Conservation (phyloP, 2,797 vertebrate species). For the Schizopygopsis malacanthus region DNA sequence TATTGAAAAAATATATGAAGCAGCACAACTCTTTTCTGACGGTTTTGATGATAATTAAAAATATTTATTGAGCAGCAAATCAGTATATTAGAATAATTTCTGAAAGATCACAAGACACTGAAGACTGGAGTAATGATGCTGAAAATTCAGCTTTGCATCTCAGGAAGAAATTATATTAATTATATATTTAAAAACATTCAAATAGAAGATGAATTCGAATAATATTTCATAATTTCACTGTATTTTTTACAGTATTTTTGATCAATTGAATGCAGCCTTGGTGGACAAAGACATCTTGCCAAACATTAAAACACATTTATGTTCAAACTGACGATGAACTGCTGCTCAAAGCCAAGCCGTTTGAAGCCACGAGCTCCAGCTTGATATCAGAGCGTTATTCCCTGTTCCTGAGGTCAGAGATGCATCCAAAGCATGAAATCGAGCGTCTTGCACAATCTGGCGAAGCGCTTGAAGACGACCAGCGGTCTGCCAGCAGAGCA, state of each 20-base stretch:
- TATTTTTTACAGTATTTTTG: too few relatives aligned
- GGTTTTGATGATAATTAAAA: too few relatives aligned
- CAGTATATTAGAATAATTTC: too few relatives aligned
- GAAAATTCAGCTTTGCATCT: too few relatives aligned
- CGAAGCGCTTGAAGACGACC: constrained; percentile 52
- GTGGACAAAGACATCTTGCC: too few relatives aligned
- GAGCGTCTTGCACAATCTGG: constrained; percentile 61
- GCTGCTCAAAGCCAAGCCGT: neutral
- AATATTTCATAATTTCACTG: neutral
- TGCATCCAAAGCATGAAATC: constrained; percentile 54
- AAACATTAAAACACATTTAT: neutral
- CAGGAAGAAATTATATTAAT: neutral
- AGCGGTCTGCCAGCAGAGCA: constrained; percentile 47
- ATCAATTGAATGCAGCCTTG: too few relatives aligned
- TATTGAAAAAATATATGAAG: too few relatives aligned
- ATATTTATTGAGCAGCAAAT: too few relatives aligned
- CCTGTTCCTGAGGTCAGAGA: constrained; percentile 25
- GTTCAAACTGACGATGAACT: neutral
- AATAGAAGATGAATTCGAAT: neutral
- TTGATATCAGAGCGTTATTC: neutral
- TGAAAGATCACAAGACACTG: too few relatives aligned
- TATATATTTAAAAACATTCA: neutral
- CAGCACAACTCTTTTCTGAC: too few relatives aligned
- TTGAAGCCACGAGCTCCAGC: neutral
- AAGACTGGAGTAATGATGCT: too few relatives aligned